Conservation (phyloP, 2,113 vertebrate species). For the Sterrhoptilus dennistouni region DNA sequence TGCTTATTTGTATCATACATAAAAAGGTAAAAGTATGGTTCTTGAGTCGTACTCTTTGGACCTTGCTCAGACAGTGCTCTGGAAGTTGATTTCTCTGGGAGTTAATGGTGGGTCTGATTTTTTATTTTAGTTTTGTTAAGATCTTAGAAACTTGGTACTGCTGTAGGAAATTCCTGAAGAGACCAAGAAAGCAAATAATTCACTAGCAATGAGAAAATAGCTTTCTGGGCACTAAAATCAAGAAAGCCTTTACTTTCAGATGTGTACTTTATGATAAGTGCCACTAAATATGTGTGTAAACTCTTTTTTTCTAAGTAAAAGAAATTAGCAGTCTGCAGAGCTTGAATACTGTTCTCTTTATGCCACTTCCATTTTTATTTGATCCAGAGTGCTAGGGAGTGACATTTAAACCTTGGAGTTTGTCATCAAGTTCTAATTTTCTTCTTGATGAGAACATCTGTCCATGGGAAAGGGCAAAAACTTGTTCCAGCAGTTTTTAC, state of each 20-base stretch:
- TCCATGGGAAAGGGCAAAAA: slow-evolving; percentile 1
- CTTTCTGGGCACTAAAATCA: neutral
- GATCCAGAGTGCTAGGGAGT: neutral
- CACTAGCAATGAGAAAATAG: neutral
- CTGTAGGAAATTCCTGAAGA: neutral
- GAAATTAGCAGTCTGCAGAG: neutral
- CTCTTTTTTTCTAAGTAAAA: neutral
- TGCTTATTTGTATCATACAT: neutral
- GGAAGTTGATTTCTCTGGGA: neutral
- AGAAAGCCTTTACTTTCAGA: neutral
- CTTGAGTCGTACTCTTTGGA: neutral
- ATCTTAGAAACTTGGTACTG: neutral
- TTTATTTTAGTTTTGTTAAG: neutral
- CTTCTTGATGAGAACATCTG: slow-evolving; percentile 6
- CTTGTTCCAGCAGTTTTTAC: neutral
- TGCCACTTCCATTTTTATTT: slow-evolving; percentile 6
- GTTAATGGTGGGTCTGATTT: neutral
- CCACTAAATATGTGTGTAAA: neutral
- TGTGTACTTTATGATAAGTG: neutral
- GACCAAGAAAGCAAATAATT: neutral
- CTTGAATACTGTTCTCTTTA: neutral
- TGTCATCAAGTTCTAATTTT: slow-evolving; percentile 43
- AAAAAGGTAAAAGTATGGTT: neutral
- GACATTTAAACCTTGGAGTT: slow-evolving; percentile 19
- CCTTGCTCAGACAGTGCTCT: neutral